Conservation (phyloP, 2,888 invertebrate species). For the Tetropium fuscum region DNA sequence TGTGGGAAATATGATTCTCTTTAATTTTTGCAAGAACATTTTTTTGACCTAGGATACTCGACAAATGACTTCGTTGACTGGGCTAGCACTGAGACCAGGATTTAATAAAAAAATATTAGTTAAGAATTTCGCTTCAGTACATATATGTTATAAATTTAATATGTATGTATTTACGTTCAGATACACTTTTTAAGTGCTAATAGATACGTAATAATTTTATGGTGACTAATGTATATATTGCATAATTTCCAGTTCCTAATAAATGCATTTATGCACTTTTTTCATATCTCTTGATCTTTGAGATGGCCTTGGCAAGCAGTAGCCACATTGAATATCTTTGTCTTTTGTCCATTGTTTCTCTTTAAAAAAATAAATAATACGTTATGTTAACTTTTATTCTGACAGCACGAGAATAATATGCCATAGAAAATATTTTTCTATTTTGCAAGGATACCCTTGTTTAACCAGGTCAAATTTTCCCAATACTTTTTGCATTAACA, state of each 20-base stretch:
- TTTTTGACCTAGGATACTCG: too few species aligned
- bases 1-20: too few species aligned
- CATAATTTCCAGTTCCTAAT: conserved; percentile 56
- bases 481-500: too few species aligned
- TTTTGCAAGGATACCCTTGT: conserved; percentile 10
- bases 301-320: conserved; percentile 54
- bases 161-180: too few species aligned
- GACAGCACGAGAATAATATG: conserved; percentile 8
- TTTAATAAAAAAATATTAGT: too few species aligned
- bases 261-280: conserved; percentile 57
- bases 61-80: too few species aligned
- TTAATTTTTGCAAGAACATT: too few species aligned
- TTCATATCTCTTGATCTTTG: conserved; percentile 56
- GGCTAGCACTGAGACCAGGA: too few species aligned
- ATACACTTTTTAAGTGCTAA: too few species aligned
- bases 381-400: conserved; percentile 20
- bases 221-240: conserved; percentile 56
- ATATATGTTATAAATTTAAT: too few species aligned
- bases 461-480: too few species aligned
- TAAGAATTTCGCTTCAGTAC: too few species aligned
- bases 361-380: conserved; percentile 19
- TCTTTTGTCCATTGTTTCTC: conserved; percentile 51
- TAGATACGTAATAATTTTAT: conserved; percentile 33
- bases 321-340: conserved; percentile 51
- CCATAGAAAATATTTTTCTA: conserved; percentile 8